Evolutionary conservation across 2,797 vertebrate species (phyloP), one percentile per base, ranked within the genome.

Genomic region (Tympanoctomys barrerae): DNA sequence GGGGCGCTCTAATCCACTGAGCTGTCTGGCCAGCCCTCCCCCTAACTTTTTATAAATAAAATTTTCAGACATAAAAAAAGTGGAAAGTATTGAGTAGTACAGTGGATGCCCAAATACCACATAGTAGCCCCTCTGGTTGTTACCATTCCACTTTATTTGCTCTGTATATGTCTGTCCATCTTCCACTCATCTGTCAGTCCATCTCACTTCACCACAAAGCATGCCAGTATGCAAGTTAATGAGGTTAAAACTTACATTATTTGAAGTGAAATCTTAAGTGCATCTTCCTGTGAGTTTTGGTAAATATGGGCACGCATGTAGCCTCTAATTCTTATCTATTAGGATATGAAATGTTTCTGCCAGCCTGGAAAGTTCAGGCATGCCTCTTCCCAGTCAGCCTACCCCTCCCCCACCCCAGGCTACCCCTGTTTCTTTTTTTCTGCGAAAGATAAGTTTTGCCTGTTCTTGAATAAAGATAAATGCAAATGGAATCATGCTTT

Each of bases 391-490:
- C 68, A 14, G 52, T 13, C 19, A 10, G 7, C 24, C 46, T 14
- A 4, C n/a, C 42, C 42, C 9, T 24, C 14, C 49, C 11, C 28
- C 36, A 59, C 26, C 28, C 46, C 12, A 16, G 61, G 54, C 66
- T 75, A 4, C 46, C 13, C 8, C n/a, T 68, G 8, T 57, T 39
- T 26, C 73, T 49, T 26, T 18, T 49, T 78, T 46, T 11, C 19
- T 16, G 0, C 75, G 12, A 8, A 49, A n/a, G 22, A 33, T 66
- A 79, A 26, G 19, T 68, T 68, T 78, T 75, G n/a, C 39, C 4
- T 83, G 39, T 75, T 80, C 42, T 46, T 89, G 59, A 80, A 61
- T 39, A 80, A 46, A 33, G 87, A 64, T 57, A 78, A 31, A 33
- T n/a, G 3, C 81, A n/a, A 70, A 21, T 46, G 28, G 62, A 89